Base-by-base conservation (phyloP, 2,797 vertebrate genomes). In the Gadopsis marmoratus region DNA sequence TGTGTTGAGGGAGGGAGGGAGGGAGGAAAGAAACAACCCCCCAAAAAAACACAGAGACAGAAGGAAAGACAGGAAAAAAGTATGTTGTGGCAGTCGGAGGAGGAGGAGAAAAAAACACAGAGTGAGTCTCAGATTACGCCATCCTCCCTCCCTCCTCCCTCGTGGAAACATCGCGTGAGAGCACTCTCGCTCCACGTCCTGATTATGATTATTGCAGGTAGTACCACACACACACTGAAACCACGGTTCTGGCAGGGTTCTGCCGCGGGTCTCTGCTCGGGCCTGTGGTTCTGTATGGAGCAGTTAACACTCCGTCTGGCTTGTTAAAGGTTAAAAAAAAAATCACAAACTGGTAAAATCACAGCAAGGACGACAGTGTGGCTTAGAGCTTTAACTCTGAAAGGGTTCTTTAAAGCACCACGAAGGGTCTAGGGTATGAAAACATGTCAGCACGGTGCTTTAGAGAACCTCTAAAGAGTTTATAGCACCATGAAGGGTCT, bases 191-290 rank as follows among this genome's bases (percentile, higher is more conserved):
- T 93, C 92, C 88, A 89, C 86, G 87, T 92, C 92, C 94, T 93
- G 91, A 95, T 94, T 94, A 94, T 94, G 94, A 95, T 94, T 94
- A 95, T 94, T 94, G 92, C 94, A 93, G 92, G 92, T 93, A 92
- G 79, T 84, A 82, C 89, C 88, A 90, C 91, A 92, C 91, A 91
- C 87, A 88, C 81, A 76, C 73, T 71, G 70, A 86, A 81, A 90
- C 89, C 79, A 23, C 72, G 59, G 86, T 88, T 85, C 91, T 90
- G 88, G 83, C 88, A 83, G 77, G 79, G 88, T 91, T 88, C 90
- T 85, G 84, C 66, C 12, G 7, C n/a, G 80, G 80, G 78, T 74
- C 85, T 69, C 58, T 33, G 79, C 54, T 56, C 23, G 29, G 67
- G 67, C 71, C 74, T 74, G 82, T 51, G 83, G 88, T 88, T 85